Evolutionary conservation across 2,888 invertebrate genomes (phyloP).

Genomic region (Apodemia zela): DNA sequence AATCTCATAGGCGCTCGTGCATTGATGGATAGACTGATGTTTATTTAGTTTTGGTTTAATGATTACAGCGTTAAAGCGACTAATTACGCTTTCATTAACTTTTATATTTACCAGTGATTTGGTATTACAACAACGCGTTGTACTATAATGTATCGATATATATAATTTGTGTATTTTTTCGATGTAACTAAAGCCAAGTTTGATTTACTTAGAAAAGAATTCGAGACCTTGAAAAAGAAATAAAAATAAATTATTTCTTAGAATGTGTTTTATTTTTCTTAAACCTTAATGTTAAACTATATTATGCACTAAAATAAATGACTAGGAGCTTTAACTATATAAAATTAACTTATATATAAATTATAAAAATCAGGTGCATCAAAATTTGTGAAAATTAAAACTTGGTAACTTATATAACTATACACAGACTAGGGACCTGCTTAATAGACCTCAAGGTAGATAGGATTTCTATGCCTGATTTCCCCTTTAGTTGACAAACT

Average conservation of each 20-base stretch:
- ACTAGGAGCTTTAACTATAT: conserved; percentile 21
- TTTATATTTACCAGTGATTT: conserved; percentile 50
- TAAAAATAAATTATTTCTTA: conserved; percentile 79
- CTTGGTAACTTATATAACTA: conserved; percentile 12
- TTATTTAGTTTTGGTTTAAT: conserved; percentile 35
- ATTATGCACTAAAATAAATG: conserved; percentile 24
- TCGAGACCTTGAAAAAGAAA: conserved; percentile 76
- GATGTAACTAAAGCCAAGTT: conserved; percentile 78
- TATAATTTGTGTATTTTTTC: conserved; percentile 78
- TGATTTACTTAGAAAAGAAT: conserved; percentile 77
- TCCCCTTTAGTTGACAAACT: too few relatives aligned
- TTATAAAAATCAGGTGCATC: conserved; percentile 5
- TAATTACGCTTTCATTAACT: conserved; percentile 52
- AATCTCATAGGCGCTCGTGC: conserved; percentile 57
- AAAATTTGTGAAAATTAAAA: conserved; percentile 8
- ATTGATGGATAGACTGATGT: conserved; percentile 58
- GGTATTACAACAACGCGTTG: conserved; percentile 45
- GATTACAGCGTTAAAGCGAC: conserved; percentile 23
- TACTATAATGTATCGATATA: conserved; percentile 66
- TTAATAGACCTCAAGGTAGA: too few relatives aligned
- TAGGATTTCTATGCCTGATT: too few relatives aligned
- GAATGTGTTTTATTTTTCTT: conserved; percentile 61
- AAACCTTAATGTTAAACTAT: conserved; percentile 25
- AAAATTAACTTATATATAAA: conserved; percentile 15
- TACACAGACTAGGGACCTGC: background rate